Evolutionary conservation across 2,797 vertebrate genomes (phyloP).

Genomic region (Lithobates pipiens): DNA sequence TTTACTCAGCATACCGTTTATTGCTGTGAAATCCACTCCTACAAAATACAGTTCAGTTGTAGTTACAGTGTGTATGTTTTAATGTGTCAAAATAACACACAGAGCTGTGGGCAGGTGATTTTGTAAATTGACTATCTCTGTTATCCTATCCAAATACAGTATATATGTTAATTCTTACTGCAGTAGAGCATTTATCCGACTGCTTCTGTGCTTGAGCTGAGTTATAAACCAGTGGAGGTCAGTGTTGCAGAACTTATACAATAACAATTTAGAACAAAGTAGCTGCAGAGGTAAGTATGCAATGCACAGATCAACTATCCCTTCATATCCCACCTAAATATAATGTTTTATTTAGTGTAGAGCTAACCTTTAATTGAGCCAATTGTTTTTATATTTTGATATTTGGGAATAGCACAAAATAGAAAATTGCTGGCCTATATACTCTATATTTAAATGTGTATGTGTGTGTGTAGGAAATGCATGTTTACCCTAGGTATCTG

Average conservation of each 20-base stretch:
- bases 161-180: background rate
- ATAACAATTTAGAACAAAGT: background rate
- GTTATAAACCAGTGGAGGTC: background rate
- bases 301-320: background rate
- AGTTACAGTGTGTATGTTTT: too few relatives aligned
- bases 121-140: background rate
- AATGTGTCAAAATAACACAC: background rate
- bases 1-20: too few relatives aligned
- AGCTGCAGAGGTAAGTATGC: background rate
- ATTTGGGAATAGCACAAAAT: too few relatives aligned
- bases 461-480: background rate
- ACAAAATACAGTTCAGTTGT: too few relatives aligned
- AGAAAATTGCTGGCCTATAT: background rate
- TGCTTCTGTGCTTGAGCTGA: background rate
- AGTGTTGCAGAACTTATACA: background rate
- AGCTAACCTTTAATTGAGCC: background rate
- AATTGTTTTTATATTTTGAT: too few relatives aligned
- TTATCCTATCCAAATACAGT: background rate
- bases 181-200: background rate
- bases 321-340: background rate
- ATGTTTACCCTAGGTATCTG: slow-evolving; percentile 39
- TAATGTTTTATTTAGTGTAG: background rate
- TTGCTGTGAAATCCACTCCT: too few relatives aligned
- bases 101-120: background rate
- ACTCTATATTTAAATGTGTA: too few relatives aligned